Base-by-base conservation (phyloP, 2,113 vertebrate species). In the Datnioides undecimradiatus region DNA sequence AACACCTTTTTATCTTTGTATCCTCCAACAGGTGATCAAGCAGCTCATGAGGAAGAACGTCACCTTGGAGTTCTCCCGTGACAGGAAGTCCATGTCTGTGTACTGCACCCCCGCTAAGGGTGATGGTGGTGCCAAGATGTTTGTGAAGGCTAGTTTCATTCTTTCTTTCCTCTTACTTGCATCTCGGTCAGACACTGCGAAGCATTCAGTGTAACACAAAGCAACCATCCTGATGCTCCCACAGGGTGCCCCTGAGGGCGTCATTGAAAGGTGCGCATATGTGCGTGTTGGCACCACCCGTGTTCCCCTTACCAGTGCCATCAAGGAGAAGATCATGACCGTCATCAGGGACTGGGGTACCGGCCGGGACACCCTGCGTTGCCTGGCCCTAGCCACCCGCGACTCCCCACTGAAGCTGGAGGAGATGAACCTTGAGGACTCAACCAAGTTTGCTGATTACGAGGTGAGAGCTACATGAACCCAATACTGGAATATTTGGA, bases 51-150 rank as follows among this genome's bases (percentile, higher is more conserved):
- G 92, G 94, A 98, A 98, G 91, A 96, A 97, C 51, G 96, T 98
- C 89, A 98, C 97, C 40, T 90, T 98, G 88, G 97, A 98, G 92
- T 98, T 98, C 95, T 98, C 97, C 89, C 95, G 97, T 58, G 97
- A 98, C 94, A 95, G 97, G 70, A 98, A 98, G 90, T 98, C 97
- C 87, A 98, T 98, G 97, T 98, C 97, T 13, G 97, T 97, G 63
- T 98, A 94, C 87, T 98, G 97, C 92, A 95, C 95, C 23, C 97
- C 97, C 6, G 64, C 86, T 31, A 98, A 98, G 74, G 96, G 97
- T 17, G 95, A 96, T 3, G 96, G 97, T 8, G 94, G 96, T 11
- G 93, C 95, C 93, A 98, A 98, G 93, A 97, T 98, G 97, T 98
- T 97, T 54, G 85, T 98, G 60, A 98, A 97, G 96, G 97, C 96